Percentiles rank a stretch among this genome's conserved stretches.
Conservation (phyloP, 2,888 invertebrate genomes). For the Brachyptera risi region DNA sequence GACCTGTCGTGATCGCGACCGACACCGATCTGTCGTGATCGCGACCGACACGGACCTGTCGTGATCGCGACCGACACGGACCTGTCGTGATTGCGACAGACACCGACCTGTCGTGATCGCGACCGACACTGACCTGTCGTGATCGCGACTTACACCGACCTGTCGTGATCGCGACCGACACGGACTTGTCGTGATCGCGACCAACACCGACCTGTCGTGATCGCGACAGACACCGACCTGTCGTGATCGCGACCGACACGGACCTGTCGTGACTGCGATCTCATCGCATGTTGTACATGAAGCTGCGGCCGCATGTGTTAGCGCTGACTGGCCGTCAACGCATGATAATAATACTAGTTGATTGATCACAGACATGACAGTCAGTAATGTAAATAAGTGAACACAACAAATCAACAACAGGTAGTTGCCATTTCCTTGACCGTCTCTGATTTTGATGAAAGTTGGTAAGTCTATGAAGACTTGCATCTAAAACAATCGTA, state of each 20-base stretch:
- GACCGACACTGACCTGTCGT: slow-evolving; percentile 13
- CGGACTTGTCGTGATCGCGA: background rate
- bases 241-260: no score
- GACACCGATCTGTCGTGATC: slow-evolving; percentile 7
- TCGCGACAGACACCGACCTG: slow-evolving; percentile 3
- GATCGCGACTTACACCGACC: background rate
- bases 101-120: background rate
- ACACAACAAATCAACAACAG: no score
- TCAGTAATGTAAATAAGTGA: no score
- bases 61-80: slow-evolving; percentile 9
- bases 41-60: slow-evolving; percentile 10
- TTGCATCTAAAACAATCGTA: no score
- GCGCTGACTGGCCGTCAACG: no score
- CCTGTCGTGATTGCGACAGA: background rate
- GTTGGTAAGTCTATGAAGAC: no score
- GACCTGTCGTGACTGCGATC: no score
- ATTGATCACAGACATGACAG: background rate
- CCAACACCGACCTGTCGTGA: slow-evolving; percentile 12
- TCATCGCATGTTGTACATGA: no score
- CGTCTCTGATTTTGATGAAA: no score
- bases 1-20: background rate
- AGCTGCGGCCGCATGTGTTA: no score
- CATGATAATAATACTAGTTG: background rate
- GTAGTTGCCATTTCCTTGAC: no score
- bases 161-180: slow-evolving; percentile 4